Evolutionary conservation across 2,113 vertebrate genomes (phyloP).

Genomic region (Chionis minor): DNA sequence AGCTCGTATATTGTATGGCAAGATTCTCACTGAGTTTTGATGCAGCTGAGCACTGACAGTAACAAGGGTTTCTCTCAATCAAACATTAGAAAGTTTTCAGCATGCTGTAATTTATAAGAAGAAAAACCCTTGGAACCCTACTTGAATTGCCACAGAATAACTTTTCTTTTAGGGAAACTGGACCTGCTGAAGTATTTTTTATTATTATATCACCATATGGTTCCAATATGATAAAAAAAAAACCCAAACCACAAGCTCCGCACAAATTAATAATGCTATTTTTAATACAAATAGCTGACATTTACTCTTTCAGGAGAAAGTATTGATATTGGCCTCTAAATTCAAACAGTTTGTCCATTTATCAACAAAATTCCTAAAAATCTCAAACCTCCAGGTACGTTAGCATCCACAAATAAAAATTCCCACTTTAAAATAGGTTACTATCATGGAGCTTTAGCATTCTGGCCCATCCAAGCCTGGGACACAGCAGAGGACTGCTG

Average conservation of each 20-base stretch:
- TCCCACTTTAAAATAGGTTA: background rate
- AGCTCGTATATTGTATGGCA: background rate
- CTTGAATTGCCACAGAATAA: background rate
- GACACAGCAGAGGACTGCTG: background rate
- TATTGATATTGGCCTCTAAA: background rate
- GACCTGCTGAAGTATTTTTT: background rate
- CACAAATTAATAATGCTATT: background rate
- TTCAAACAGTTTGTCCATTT: background rate
- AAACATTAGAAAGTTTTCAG: background rate
- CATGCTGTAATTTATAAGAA: background rate
- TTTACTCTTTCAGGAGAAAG: background rate
- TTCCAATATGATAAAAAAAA: background rate
- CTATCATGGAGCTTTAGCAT: background rate
- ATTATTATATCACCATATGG: accelerated
- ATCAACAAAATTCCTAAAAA: background rate
- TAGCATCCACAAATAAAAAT: background rate
- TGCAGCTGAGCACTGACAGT: background rate
- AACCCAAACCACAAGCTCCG: background rate
- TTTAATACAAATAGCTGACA: background rate
- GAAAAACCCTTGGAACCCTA: background rate
- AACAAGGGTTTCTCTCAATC: background rate
- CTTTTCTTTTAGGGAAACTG: background rate
- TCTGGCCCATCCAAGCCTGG: background rate
- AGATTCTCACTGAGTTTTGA: background rate
- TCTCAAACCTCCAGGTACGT: background rate